phyloP scores from a whole-genome alignment of 2,797 vertebrate species.

The Danio aesculapii region DNA sequence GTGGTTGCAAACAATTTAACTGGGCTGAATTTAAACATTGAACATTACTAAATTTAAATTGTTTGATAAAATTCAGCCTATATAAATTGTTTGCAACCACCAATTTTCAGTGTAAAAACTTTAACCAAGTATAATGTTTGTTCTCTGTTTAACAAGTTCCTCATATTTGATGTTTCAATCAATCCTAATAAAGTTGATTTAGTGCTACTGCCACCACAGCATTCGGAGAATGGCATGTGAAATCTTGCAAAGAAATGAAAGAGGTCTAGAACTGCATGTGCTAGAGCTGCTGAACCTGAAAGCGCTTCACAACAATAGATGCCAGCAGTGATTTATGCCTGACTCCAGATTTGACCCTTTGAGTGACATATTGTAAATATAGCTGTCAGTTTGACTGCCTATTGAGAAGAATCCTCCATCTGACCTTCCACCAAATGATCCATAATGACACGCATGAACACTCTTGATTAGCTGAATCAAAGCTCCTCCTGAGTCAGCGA shows the following conservation, averaged over 20 bases:
- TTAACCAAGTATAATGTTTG: too few relatives aligned
- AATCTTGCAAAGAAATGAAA: background rate
- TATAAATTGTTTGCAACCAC: too few relatives aligned
- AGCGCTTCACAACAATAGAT: background rate
- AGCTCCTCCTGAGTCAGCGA: conserved; percentile 29
- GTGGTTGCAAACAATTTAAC: too few relatives aligned
- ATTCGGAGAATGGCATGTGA: background rate
- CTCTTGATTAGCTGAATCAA: conserved; percentile 23
- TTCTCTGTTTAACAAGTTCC: too few relatives aligned
- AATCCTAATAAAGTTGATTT: background rate
- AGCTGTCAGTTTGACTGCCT: conserved; percentile 15
- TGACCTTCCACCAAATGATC: conserved; percentile 14
- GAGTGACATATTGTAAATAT: background rate
- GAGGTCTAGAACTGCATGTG: too few relatives aligned
- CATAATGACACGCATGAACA: conserved; percentile 8
- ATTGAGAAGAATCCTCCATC: conserved; percentile 16
- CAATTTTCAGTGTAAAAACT: too few relatives aligned
- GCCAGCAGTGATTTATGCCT: background rate
- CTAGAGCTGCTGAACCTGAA: background rate
- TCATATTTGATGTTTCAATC: too few relatives aligned
- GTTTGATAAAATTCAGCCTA: too few relatives aligned
- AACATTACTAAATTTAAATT: too few relatives aligned
- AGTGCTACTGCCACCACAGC: background rate
- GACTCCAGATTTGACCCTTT: background rate
- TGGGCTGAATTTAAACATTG: too few relatives aligned